These are phyloP conservation scores for Campylorhamphus procurvoides DNA, from an alignment of 2,113 vertebrate species.

Conservation along the genomic window DNA sequence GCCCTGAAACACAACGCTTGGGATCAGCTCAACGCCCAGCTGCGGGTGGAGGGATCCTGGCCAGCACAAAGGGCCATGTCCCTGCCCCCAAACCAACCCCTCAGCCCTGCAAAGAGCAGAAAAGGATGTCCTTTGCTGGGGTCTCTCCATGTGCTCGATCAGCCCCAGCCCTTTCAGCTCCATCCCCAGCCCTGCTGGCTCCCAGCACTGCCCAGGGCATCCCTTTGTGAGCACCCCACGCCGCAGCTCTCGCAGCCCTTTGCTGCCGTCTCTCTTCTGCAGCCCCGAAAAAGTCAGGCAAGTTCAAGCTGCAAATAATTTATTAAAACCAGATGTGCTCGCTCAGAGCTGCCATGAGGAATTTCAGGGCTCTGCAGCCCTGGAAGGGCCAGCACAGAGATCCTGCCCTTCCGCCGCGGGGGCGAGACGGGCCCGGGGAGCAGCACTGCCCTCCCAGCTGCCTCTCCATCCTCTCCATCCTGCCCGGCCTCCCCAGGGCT, in stretches of 20 bases:
- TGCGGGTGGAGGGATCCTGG: neutral
- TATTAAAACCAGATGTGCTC: slow-evolving; percentile 67
- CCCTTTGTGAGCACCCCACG: neutral
- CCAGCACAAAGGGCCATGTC: neutral
- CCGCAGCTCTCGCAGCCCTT: neutral
- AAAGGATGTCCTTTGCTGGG: neutral
- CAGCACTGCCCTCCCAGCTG: neutral
- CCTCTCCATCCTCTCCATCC: neutral
- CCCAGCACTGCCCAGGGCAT: neutral
- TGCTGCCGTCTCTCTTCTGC: neutral
- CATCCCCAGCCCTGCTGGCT: neutral
- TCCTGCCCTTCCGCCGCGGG: slow-evolving; percentile 26
- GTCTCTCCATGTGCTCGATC: neutral
- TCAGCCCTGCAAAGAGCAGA: neutral
- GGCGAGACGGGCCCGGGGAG: neutral
- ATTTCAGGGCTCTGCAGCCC: slow-evolving; percentile 36
- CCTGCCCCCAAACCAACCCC: neutral
- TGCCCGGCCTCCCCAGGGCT: neutral
- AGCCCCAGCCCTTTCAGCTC: neutral
- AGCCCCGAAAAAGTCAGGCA: slow-evolving; percentile 14
- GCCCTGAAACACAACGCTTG: neutral
- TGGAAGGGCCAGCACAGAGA: neutral
- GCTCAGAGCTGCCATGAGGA: slow-evolving; percentile 43
- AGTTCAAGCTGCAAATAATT: slow-evolving; percentile 57
- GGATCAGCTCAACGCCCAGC: neutral